Evolutionary conservation across 2,113 vertebrate species (phyloP), one percentile per base, ranked within the genome.

Genomic region (Poeciliopsis occidentalis): DNA sequence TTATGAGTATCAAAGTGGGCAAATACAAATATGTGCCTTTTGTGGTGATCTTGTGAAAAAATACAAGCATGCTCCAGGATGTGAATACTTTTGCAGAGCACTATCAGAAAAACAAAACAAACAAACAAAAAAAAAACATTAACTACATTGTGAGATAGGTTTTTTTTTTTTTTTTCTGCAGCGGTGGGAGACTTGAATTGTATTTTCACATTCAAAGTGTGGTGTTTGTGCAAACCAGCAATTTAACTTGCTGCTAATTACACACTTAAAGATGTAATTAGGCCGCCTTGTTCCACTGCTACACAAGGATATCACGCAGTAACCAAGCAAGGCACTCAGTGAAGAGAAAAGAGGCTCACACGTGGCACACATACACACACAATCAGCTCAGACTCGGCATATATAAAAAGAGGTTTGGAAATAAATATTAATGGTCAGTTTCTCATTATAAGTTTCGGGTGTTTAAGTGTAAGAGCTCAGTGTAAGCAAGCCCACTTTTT

Each of bases 231-330:
- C 87, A 90, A 92, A 91, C 86, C 83, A 71, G 84, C 86, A 92
- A 91, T 94, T 93, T 91, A 77, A 83, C 84, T 86, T n/a, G 64
- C 82, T 83, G 79, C 87, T 92, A 92, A 93, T 92, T 92, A 87
- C 81, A 84, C 84, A 91, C 87, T 91, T 92, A 89, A 93, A 91
- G 84, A 94, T 61, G 73, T 91, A 91, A 92, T 94, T 92, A 92
- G 87, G 85, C 77, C 82, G 86, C 84, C 82, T 85, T 91, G 87
- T 89, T 89, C 77, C 84, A 88, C 37, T 73, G 83, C 79, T 76
- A 85, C 80, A 87, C 80, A 83, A 73, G 83, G 82, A 84, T 85
- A 88, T 88, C 78, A 78, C 77, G 44, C 80, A 67, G 30, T 67
- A 75, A 80, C 62, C 69, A 64, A 69, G 61, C 12, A 29, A 68